Percentiles rank a stretch among this genome's conserved stretches.
Evolutionary conservation across 1,140 invertebrate genomes (phyloP).

Genomic region (Uloborus diversus): DNA sequence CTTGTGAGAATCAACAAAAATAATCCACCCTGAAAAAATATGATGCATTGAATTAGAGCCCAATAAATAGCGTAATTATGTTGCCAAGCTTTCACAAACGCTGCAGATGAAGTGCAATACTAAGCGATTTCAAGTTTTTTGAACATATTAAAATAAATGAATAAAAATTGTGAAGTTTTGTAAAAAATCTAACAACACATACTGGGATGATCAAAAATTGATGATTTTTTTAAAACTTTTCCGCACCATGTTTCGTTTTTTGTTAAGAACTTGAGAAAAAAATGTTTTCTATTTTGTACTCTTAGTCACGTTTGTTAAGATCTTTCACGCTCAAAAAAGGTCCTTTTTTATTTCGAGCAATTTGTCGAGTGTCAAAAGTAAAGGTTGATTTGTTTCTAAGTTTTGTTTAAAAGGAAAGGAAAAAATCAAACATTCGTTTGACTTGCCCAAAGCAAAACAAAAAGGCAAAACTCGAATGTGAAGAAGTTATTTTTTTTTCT

Average conservation of each 20-base stretch:
- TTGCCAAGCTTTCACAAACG: too few relatives aligned
- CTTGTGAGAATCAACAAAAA: neutral
- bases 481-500: too few relatives aligned
- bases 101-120: too few relatives aligned
- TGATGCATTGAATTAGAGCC: neutral
- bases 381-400: conserved; percentile 48
- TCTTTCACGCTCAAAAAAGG: conserved; percentile 12
- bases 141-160: too few relatives aligned
- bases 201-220: neutral
- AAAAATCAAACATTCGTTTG: conserved; percentile 20
- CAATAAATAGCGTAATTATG: too few relatives aligned
- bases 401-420: conserved; percentile 23
- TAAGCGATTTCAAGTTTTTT: too few relatives aligned
- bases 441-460: neutral
- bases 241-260: neutral
- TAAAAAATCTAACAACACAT: neutral
- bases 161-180: neutral
- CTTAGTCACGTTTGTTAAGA: conserved; percentile 37
- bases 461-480: too few relatives aligned
- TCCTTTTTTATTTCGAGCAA: conserved; percentile 11
- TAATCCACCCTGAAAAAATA: neutral
- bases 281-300: conserved; percentile 2
- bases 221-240: neutral
- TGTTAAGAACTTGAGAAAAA: neutral
- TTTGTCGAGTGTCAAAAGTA: conserved; percentile 43